Percentiles rank a stretch among this genome's conserved stretches.
Evolutionary conservation across 2,113 vertebrate species (phyloP).

Genomic region (Pluvialis apricaria): DNA sequence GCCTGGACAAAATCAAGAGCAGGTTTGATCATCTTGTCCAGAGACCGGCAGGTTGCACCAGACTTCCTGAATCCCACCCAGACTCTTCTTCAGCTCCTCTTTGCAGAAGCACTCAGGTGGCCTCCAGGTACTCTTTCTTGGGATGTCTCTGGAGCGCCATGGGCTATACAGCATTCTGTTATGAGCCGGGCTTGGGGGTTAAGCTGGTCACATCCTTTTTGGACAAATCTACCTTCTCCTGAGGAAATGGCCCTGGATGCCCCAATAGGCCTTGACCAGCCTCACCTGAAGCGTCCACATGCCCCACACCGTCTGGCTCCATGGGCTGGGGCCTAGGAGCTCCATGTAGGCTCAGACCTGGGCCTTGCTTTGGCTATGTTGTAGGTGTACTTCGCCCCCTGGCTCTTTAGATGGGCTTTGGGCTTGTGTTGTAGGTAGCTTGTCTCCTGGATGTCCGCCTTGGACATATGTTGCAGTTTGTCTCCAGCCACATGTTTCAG

Average conservation of each 20-base stretch:
- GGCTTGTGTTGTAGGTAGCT: not conserved
- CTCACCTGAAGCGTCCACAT: not conserved
- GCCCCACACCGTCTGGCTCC: not conserved
- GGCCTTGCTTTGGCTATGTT: not conserved
- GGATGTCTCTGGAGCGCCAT: not conserved
- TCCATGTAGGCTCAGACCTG: not conserved
- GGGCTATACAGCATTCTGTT: fast-evolving
- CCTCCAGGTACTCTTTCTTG: not conserved
- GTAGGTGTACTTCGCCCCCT: not conserved
- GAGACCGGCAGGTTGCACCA: not conserved
- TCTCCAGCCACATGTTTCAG: not conserved
- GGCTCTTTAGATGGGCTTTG: not conserved
- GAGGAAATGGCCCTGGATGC: not conserved
- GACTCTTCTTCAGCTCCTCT: not conserved
- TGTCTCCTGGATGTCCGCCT: fast-evolving
- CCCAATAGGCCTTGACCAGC: not conserved
- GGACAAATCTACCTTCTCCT: not conserved
- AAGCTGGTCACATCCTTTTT: not conserved
- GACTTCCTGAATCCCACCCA: not conserved
- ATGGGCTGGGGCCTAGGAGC: not conserved
- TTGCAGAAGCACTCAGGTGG: fast-evolving
- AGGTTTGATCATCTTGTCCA: not conserved
- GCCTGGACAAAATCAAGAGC: not conserved
- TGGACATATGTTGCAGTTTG: fast-evolving
- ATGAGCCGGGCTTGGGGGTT: not conserved